These are phyloP conservation scores for Ochropleura plecta DNA, from an alignment of 2,888 invertebrate species.

Conservation along the genomic window DNA sequence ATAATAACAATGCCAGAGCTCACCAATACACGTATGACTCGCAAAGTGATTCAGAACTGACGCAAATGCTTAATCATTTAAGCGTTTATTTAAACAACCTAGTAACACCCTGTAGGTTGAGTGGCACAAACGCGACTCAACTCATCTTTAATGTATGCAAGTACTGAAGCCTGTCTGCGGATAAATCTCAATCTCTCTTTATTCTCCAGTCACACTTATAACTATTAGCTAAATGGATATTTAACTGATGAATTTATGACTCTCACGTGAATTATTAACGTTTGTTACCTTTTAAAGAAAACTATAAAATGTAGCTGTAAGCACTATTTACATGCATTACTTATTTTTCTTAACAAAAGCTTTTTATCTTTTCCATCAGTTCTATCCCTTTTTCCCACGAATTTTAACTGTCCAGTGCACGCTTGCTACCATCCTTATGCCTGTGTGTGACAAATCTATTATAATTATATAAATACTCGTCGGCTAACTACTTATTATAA, in stretches of 20 bases:
- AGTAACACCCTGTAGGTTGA: slow-evolving; percentile 17
- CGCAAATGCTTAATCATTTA: no score
- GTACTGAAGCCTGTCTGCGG: slow-evolving; percentile 29
- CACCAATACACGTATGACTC: no score
- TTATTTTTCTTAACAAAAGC: no score
- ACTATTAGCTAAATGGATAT: slow-evolving; percentile 40
- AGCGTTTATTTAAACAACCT: no score
- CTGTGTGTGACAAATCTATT: background rate
- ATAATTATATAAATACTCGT: background rate
- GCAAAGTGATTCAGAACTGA: no score
- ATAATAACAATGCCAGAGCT: no score
- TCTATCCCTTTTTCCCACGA: no score
- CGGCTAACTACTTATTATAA: background rate
- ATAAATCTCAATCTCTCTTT: slow-evolving; percentile 31
- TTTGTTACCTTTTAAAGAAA: slow-evolving; percentile 14
- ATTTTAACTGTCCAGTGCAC: background rate
- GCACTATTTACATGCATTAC: background rate
- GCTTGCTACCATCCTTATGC: background rate
- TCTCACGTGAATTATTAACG: slow-evolving; percentile 27
- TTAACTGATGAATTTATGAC: slow-evolving; percentile 35
- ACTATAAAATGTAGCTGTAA: background rate
- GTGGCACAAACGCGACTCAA: slow-evolving; percentile 1
- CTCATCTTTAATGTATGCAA: slow-evolving; percentile 49
- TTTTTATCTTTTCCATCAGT: background rate
- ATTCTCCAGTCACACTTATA: slow-evolving; percentile 19